Base-by-base conservation (phyloP, 1,140 invertebrate species). In the Macrotrachela quadricornifera region DNA sequence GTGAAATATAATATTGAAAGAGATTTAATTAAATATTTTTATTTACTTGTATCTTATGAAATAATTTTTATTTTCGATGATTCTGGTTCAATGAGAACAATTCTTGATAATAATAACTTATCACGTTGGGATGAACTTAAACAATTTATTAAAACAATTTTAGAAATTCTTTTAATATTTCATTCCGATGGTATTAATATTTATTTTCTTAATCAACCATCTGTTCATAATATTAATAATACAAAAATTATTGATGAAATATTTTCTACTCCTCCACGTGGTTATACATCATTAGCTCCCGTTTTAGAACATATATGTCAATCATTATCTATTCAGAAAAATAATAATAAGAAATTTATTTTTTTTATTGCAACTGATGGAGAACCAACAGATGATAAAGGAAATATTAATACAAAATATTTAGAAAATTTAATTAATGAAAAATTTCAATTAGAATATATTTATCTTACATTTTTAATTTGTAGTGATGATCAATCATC, bases 41-140 rank as follows among this genome's bases (percentile, higher is more conserved):
- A n/a, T n/a, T n/a, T n/a, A n/a, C n/a, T n/a, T n/a, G n/a, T n/a
- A n/a, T n/a, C n/a, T n/a, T n/a, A n/a, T n/a, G n/a, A n/a, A n/a
- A n/a, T n/a, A n/a, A n/a, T n/a, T n/a, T n/a, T n/a, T n/a, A n/a
- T n/a, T n/a, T n/a, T n/a, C n/a, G n/a, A n/a, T n/a, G n/a, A n/a
- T n/a, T n/a, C n/a, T n/a, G n/a, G n/a, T n/a, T n/a, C n/a, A n/a
- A n/a, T n/a, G n/a, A n/a, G n/a, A n/a, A n/a, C n/a, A n/a, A n/a
- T n/a, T n/a, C n/a, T n/a, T n/a, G n/a, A n/a, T n/a, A n/a, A n/a
- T n/a, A n/a, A n/a, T n/a, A n/a, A n/a, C n/a, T n/a, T n/a, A 11
- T 46, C 44, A 16, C 17, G 51, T 46, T 53, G 51, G 51, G 44
- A 53, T 30, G 51, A 53, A 21, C 42, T 53, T 6, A 38, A 53